Percentiles rank a stretch among this genome's conserved stretches.
Evolutionary conservation across 2,888 invertebrate genomes (phyloP).

Genomic region (Gymnoscelis rufifasciata): DNA sequence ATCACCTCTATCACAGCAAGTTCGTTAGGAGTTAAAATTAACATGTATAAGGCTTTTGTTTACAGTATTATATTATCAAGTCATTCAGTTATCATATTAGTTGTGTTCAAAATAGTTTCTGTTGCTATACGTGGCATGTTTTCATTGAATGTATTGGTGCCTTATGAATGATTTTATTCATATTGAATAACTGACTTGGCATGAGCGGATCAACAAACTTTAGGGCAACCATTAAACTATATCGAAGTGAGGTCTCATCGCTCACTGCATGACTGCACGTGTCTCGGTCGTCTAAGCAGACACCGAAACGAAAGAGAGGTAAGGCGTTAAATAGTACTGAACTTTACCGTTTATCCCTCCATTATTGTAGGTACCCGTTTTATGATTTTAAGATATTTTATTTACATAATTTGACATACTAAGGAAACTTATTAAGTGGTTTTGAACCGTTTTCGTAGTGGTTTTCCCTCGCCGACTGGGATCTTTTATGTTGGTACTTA

Average conservation of each 20-base stretch:
- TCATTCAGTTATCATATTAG: conserved; percentile 58
- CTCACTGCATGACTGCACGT: conserved; percentile 41
- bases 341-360: neutral
- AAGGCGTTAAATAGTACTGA: conserved; percentile 48
- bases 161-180: neutral
- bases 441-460: conserved; percentile 3
- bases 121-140: conserved; percentile 59
- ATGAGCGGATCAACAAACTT: neutral
- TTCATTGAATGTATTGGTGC: conserved; percentile 20
- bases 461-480: conserved; percentile 41
- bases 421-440: neutral
- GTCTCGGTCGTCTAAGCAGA: conserved; percentile 56
- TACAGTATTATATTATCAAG: conserved; percentile 68
- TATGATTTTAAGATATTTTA: too few relatives aligned
- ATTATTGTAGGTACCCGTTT: neutral
- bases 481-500: conserved; percentile 61
- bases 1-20: conserved; percentile 50
- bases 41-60: conserved; percentile 55
- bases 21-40: conserved; percentile 55
- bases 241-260: neutral
- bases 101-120: conserved; percentile 53
- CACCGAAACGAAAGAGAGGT: conserved; percentile 46
- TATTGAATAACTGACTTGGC: neutral
- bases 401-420: too few relatives aligned
- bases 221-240: neutral